Conservation (phyloP, 2,113 vertebrate genomes). For the Ceyx melanurus region DNA sequence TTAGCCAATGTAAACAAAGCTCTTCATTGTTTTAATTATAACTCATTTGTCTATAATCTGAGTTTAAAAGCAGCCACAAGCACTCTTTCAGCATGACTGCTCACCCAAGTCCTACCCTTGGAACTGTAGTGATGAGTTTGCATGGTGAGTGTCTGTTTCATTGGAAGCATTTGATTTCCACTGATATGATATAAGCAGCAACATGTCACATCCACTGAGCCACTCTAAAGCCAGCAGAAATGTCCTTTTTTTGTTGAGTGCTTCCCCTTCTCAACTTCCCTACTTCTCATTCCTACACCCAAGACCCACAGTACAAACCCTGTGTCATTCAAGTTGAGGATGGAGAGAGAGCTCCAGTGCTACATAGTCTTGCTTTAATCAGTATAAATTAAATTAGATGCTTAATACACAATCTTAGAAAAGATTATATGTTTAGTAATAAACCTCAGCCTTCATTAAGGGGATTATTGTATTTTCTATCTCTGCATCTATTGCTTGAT, state of each 20-base stretch:
- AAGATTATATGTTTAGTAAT: background rate
- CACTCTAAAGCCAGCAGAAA: background rate
- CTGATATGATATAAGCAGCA: background rate
- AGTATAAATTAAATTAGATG: background rate
- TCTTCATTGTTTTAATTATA: background rate
- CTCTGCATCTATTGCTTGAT: background rate
- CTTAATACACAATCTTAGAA: background rate
- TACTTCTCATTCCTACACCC: background rate
- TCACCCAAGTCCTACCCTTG: background rate
- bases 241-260: background rate
- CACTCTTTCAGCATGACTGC: background rate
- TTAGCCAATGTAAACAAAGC: background rate
- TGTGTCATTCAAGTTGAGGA: background rate
- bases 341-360: background rate
- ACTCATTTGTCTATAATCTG: background rate
- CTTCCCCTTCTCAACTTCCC: background rate
- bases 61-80: background rate
- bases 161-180: background rate
- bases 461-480: background rate
- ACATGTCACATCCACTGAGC: rapidly evolving
- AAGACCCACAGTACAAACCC: background rate
- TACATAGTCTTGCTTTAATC: background rate
- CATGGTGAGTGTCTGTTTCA: background rate
- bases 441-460: background rate
- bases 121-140: background rate